Evolutionary conservation across 2,888 invertebrate species (phyloP).

Genomic region (Eristalis intricaria): DNA sequence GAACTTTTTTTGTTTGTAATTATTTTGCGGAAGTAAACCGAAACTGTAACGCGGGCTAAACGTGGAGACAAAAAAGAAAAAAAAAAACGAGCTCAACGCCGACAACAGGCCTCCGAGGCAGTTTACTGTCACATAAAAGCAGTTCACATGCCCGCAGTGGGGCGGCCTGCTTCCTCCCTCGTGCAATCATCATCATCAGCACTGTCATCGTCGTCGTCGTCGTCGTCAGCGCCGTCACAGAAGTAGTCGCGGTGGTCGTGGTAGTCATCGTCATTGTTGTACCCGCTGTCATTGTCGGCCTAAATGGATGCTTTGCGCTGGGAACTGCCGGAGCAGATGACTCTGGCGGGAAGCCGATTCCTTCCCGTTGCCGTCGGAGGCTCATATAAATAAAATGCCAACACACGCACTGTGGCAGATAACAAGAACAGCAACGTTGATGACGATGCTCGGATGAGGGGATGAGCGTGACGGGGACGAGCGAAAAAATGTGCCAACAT

Average conservation of each 20-base stretch:
- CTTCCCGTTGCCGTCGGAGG: not conserved
- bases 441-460: not conserved
- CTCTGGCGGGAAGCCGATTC: slow-evolving; percentile 26
- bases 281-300: slow-evolving; percentile 27
- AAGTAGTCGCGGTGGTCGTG: slow-evolving; percentile 9
- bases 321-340: slow-evolving; percentile 11
- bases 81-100: not conserved
- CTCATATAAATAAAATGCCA: not conserved
- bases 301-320: slow-evolving; percentile 51
- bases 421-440: not conserved
- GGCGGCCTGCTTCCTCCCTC: not conserved
- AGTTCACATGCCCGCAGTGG: not conserved
- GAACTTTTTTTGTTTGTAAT: not conserved
- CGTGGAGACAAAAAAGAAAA: not conserved
- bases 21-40: not conserved
- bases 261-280: slow-evolving; percentile 21
- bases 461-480: slow-evolving; percentile 10
- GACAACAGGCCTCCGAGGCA: not conserved
- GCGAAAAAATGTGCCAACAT: slow-evolving; percentile 67
- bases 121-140: not conserved
- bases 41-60: not conserved
- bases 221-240: not conserved
- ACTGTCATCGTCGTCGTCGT: not conserved
- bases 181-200: not conserved
- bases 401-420: not conserved